Evolutionary conservation across 64 coral and sea anemone genomes (phyloP), one percentile per base, ranked within the genome.

Genomic region (Cladopsammia gracilis): DNA sequence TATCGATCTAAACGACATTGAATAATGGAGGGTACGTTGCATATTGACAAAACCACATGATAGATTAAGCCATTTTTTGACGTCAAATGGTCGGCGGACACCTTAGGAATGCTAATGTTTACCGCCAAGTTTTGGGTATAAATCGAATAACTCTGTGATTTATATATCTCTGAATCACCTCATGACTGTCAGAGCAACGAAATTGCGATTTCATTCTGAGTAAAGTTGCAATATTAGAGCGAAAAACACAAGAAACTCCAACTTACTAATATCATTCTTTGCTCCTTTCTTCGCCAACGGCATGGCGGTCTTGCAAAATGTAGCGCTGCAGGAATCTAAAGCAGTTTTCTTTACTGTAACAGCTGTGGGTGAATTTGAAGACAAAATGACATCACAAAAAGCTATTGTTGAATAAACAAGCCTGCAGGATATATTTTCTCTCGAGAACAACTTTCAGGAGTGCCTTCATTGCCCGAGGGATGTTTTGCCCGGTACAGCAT

Each of bases 181-280:
- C 25, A 79, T 23, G 4, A 7, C 23, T 59, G 13, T 11, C 12
- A 6, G 7, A 5, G 77, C 25, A 34, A 15, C 13, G 43, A 60
- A 65, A 83, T n/a, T 9, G 42, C 62, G 50, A 7, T 49, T 68
- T 25, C 45, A 66, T 83, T 57, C 19, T 45, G 6, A 45, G 3
- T 83, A 2, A 62, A 25, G 13, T 5, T 23, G 19, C 44, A n/a
- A 24, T 24, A 53, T 54, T n/a, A 14, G 9, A 4, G 18, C 20
- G 14, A 4, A 23, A 23, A 50, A 84, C 13, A n/a, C 50, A 1
- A 24, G 26, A 59, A 15, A 59, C 14, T 23, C 53, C 11, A 11
- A 82, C 80, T 84, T 68, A 84, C 80, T 84, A 65, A 84, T 67
- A 64, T 84, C 80, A 84, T 84, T 84, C 62, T 84, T 84, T 65